Evolutionary conservation across 2,113 vertebrate species (phyloP), one percentile per base, ranked within the genome.

Genomic region (Athene noctua): DNA sequence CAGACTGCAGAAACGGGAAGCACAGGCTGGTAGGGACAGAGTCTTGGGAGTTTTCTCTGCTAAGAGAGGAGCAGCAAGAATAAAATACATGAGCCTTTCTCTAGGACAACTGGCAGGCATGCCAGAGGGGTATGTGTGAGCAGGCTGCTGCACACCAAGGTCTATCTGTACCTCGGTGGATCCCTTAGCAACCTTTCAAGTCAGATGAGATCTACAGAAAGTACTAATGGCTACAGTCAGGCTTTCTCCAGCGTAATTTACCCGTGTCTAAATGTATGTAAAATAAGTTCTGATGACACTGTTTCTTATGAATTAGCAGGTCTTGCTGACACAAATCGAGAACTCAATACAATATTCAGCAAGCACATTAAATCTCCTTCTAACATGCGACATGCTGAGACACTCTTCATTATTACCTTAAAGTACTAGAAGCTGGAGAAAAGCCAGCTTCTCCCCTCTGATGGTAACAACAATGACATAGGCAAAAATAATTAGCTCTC

Each of bases 271-370:
- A 92, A 71, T 5, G 32, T 54, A 14, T 23, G 40, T 67, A 81
- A 83, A 91, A 47, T 49, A 54, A 67, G 26, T 30, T 30, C 82
- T 2, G 7, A 55, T 72, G 83, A 32, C 47, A 61, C 23, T 40
- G 88, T 78, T 61, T 46, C 74, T 80, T 27, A 79, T 16, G 90
- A 93, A 94, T 96, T 86, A 96, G 46, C 91, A 90, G 46, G 42
- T 81, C 78, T 91, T 59, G 87, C 89, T 93, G 94, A 86, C 91
- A 94, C 89, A 91, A 95, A 93, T 94, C 91, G 92, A 74, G 78
- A 82, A 4, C 73, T 95, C 89, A 25, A 32, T 36, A 34, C 90
- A 88, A 47, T 79, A 92, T 97, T 91, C 80, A 93, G 89, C 51
- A 70, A 93, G 78, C 65, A 72, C 79, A 63, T 91, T 80, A 87